A percentile compares a stretch with the other conserved stretches of the same genome.
phyloP scores from a whole-genome alignment of 2,113 vertebrate species.

The Boulengeromyrus knoepffleri region DNA sequence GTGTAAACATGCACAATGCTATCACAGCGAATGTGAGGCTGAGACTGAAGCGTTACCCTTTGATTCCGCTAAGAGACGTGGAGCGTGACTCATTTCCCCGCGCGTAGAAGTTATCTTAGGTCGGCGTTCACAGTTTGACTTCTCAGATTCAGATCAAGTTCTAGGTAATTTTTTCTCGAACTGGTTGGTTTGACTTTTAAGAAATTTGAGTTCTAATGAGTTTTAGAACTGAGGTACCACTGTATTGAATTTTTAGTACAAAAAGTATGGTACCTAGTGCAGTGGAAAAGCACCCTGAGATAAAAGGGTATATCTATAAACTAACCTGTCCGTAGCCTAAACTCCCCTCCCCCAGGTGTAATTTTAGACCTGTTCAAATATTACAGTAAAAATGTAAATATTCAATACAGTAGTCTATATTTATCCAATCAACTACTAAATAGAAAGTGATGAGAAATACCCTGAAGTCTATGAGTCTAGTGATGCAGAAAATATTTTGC shows the following conservation, averaged over 20 bases:
- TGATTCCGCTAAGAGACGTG: no score
- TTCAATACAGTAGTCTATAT: not conserved
- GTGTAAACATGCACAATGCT: no score
- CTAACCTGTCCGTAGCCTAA: not conserved
- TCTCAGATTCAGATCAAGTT: no score
- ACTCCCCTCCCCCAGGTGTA: not conserved
- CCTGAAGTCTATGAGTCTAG: not conserved
- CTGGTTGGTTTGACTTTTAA: no score
- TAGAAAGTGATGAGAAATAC: not conserved
- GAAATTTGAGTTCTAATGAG: no score
- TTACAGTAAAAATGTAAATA: not conserved
- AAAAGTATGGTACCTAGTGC: not conserved
- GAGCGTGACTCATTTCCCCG: no score
- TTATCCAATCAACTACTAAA: not conserved
- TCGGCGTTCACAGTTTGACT: no score
- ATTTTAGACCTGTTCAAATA: not conserved
- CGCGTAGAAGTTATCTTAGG: no score
- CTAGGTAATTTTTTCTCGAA: no score
- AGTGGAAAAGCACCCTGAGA: not conserved
- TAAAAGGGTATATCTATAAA: not conserved
- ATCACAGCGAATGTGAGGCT: no score
- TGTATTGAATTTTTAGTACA: not conserved
- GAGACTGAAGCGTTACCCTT: no score
- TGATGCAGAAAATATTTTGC: not conserved
- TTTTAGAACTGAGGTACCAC: no score